phyloP scores from a whole-genome alignment of 2,888 invertebrate genomes.

The Brachyopa scutellaris region DNA sequence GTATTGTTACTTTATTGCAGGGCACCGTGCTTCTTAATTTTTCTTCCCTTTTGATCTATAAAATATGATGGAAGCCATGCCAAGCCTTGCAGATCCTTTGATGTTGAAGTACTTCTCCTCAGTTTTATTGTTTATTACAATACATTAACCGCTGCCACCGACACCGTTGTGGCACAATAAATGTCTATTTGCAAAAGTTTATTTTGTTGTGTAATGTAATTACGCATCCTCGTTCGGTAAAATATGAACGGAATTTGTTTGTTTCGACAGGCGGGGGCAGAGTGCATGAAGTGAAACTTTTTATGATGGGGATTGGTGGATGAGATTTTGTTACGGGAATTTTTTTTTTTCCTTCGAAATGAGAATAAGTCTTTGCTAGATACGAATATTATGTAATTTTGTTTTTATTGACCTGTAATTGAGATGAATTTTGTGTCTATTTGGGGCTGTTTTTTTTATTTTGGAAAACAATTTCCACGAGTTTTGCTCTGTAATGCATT shows the following conservation, averaged over 20 bases:
- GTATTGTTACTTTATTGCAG: constrained; percentile 31
- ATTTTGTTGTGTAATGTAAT: constrained; percentile 43
- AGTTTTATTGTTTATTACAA: constrained; percentile 66
- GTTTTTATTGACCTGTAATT: constrained; percentile 54
- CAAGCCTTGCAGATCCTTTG: constrained; percentile 52
- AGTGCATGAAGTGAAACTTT: constrained; percentile 60
- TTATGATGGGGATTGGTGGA: constrained; percentile 52
- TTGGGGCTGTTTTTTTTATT: no score
- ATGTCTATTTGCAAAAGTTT: constrained; percentile 46
- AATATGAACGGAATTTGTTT: constrained; percentile 21
- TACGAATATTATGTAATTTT: no score
- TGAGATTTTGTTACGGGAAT: no score
- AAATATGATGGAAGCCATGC: not conserved
- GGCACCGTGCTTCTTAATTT: constrained; percentile 14
- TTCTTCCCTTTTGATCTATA: constrained; percentile 46
- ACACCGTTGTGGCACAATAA: not conserved
- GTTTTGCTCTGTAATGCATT: no score
- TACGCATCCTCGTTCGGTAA: constrained; percentile 6
- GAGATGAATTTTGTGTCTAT: constrained; percentile 16
- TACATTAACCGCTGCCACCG: constrained; percentile 33
- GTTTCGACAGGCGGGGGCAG: not conserved
- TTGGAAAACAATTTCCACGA: no score
- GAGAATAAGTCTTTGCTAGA: no score
- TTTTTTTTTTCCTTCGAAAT: no score
- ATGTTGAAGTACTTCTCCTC: constrained; percentile 36